Percentiles rank a stretch among this genome's conserved stretches.
These are phyloP conservation scores for Globia sparganii DNA, from an alignment of 2,888 invertebrate genomes.

Conservation along the genomic window DNA sequence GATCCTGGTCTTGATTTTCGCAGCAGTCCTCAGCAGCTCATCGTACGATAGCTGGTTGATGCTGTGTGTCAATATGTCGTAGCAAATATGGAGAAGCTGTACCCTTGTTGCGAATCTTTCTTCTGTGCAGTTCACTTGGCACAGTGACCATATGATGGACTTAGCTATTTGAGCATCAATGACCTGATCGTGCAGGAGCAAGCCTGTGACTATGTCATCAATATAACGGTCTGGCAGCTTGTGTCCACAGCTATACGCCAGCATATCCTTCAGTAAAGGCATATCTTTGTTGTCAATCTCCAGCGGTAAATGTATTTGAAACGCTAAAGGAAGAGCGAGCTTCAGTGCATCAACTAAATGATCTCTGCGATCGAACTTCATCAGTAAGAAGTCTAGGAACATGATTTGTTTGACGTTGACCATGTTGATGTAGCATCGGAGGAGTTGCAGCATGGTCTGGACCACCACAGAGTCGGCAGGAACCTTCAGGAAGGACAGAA, in stretches of 20 bases:
- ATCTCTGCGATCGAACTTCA: conserved; percentile 84
- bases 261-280: conserved; percentile 87
- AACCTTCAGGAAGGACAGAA: conserved; percentile 90
- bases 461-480: conserved; percentile 90
- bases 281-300: conserved; percentile 91
- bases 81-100: conserved; percentile 88
- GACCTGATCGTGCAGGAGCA: conserved; percentile 84
- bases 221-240: conserved; percentile 88
- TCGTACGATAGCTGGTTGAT: conserved; percentile 84
- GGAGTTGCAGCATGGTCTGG: conserved; percentile 91
- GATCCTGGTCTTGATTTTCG: conserved; percentile 86
- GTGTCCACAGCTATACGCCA: conserved; percentile 88
- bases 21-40: conserved; percentile 88
- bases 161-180: conserved; percentile 86
- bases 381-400: conserved; percentile 91
- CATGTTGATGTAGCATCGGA: conserved; percentile 91
- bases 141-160: conserved; percentile 90
- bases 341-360: conserved; percentile 92
- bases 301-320: conserved; percentile 91
- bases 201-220: conserved; percentile 88
- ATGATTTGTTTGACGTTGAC: conserved; percentile 91
- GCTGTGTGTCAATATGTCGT: conserved; percentile 85
- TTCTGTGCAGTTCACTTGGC: conserved; percentile 85
- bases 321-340: conserved; percentile 92
- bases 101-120: conserved; percentile 82